Percentiles rank a stretch among this genome's conserved stretches.
Conservation (phyloP, 2,797 vertebrate genomes). For the Acanthurus tractus region DNA sequence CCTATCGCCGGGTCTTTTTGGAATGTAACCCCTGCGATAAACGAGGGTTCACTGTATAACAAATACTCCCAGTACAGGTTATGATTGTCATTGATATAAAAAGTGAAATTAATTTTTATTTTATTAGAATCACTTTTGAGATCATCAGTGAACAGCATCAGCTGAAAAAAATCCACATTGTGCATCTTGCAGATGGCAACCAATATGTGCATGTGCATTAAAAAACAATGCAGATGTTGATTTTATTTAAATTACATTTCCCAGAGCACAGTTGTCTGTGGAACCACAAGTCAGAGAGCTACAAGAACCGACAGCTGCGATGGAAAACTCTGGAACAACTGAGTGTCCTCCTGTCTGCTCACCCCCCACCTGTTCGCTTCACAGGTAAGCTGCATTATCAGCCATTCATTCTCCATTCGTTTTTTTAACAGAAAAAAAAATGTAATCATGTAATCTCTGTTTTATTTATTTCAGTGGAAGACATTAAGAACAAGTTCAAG, state of each 20-base stretch:
- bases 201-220: too few relatives aligned
- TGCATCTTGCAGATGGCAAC: too few relatives aligned
- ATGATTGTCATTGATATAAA: too few relatives aligned
- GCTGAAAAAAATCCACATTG: too few relatives aligned
- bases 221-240: not conserved
- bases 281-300: slow-evolving; percentile 70
- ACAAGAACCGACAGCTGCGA: slow-evolving; percentile 73
- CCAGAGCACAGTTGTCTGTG: slow-evolving; percentile 75
- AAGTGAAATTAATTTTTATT: too few relatives aligned
- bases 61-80: too few relatives aligned
- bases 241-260: not conserved
- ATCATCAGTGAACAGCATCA: too few relatives aligned
- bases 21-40: too few relatives aligned
- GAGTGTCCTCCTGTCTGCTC: slow-evolving; percentile 61
- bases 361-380: slow-evolving; percentile 57
- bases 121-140: too few relatives aligned
- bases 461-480: slow-evolving; percentile 59
- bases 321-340: slow-evolving; percentile 71
- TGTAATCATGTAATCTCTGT: not conserved
- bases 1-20: too few relatives aligned
- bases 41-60: too few relatives aligned
- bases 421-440: not conserved
- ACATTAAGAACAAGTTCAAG: slow-evolving; percentile 78
- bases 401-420: rapidly evolving
- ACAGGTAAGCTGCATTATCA: slow-evolving; percentile 39